Base-by-base conservation (phyloP, 1,140 invertebrate species). In the Laodelphax striatellus region DNA sequence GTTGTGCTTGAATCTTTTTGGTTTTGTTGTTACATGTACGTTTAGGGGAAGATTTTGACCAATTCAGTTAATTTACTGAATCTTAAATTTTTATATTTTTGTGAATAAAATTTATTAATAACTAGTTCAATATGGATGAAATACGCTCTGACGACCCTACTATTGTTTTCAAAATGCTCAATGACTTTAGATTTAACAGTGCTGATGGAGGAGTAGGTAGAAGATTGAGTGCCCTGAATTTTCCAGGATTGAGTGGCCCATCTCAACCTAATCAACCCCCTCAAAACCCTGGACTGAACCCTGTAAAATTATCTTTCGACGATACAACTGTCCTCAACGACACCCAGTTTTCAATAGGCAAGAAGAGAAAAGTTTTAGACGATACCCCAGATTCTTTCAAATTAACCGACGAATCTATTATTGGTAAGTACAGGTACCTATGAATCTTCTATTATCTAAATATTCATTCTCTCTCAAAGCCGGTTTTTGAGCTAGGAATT, bases 151-250 rank as follows among this genome's bases (percentile, higher is more conserved):
- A 63, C 43, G 62, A 63, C 54, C 62, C 59, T 43, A 63, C 62
- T 14, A 60, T 54, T 57, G 62, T 63, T 5, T 54, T 63, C 3
- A 63, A 63, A 61, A 61, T 63, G 52, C 56, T 63, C 17, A 59
- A 63, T 17, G 62, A 63, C 57, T 57, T 63, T 43, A 58, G 62
- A 24, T 61, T 59, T 10, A 44, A 31, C 17, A 50, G 50, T 11
- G 19, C 4, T 19, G 46, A 31, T 1, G 14, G 28, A 1, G 54
- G 60, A 24, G 42, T 54, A 11, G n/a, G 50, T 3, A 41, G 43
- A 14, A 28, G 16, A 5, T 17, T 22, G n/a, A 43, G 43, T 16
- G 17, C 5, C 10, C 21, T n/a, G 11, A 19, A 19, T 41, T 16
- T 19, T 42, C 52, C 52, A 31, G 42, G 42, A 14, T 19, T 58